Base-by-base conservation (phyloP, 2,797 vertebrate genomes). In the Acestrorhynchus altus region DNA sequence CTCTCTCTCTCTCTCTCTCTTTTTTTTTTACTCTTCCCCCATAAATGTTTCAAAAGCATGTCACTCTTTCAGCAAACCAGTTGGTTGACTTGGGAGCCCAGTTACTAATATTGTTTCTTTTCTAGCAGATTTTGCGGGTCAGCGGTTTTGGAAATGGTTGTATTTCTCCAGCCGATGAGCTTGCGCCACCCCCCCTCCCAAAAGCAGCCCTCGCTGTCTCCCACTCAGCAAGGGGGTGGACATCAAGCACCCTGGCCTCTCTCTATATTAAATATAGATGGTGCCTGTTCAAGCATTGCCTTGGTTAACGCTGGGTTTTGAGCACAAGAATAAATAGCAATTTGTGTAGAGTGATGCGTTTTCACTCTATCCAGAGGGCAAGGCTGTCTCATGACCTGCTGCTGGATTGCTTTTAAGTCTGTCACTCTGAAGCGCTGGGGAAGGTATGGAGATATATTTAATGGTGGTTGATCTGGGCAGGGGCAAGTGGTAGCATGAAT, bases 11-110 rank as follows among this genome's bases (percentile, higher is more conserved):
- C 52, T 22, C 52, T 56, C 13, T 24, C 31, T 47, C 1, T 35
- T 52, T 54, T 40, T 51, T 65, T 24, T 39, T 64, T 15, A 4
- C 24, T 2, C 47, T 46, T 64, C 35, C 18, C 54, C 31, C 64
- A 70, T 69, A 77, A 28, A 77, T 77, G 52, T 69, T 70, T 68
- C 64, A 77, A 59, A 44, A 60, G 56, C 52, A 70, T 60, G 54
- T 68, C 64, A 59, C 52, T 60, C 56, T 60, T 61, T 47, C 39
- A 59, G 54, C 22, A 56, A 77, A 11, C 49, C 42, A 9, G 39
- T 40, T 52, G 44, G 24, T 49, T 57, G 52, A 69, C 54, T 59
- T 40, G 57, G 66, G 74, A 60, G 54, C 44, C 56, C 74, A 59
- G 54, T 47, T 60, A 60, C 52, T 47, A 68, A 60, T 69, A 77